These are phyloP conservation scores for Squalus acanthias DNA, from an alignment of 2,797 vertebrate genomes.

Conservation along the genomic window DNA sequence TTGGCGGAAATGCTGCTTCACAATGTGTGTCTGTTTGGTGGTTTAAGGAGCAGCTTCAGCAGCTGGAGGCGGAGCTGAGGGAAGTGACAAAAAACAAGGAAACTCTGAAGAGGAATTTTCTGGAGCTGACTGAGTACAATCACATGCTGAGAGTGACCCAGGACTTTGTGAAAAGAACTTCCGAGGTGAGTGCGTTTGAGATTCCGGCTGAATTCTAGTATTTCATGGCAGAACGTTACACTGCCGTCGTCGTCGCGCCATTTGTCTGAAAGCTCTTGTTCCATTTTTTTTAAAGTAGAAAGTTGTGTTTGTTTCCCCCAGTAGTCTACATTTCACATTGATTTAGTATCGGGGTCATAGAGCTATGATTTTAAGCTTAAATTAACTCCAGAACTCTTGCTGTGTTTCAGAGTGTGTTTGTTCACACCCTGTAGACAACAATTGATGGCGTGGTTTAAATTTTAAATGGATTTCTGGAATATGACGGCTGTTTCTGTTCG, in stretches of 20 bases:
- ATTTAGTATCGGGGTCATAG: neutral
- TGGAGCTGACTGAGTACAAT: slow-evolving; percentile 86
- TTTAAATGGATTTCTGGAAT: neutral
- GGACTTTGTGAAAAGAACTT: slow-evolving; percentile 72
- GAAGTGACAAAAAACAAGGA: slow-evolving; percentile 92
- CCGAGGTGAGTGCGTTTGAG: slow-evolving; percentile 62
- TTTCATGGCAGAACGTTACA: neutral
- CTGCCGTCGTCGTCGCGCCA: neutral
- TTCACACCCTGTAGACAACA: neutral
- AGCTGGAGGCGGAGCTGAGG: slow-evolving; percentile 86
- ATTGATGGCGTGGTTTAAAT: neutral
- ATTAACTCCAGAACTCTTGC: neutral
- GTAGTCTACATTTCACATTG: neutral
- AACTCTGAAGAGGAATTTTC: slow-evolving; percentile 81
- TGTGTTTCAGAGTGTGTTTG: neutral
- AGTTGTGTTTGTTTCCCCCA: neutral
- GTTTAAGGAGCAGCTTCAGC: slow-evolving; percentile 85
- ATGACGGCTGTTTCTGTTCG: neutral
- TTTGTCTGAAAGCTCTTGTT: neutral
- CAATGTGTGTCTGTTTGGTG: neutral
- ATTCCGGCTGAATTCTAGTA: neutral
- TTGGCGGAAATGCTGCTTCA: neutral
- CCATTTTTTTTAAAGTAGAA: neutral
- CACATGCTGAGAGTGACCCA: slow-evolving; percentile 83
- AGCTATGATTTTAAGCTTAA: neutral